Percentiles rank a stretch among this genome's conserved stretches.
Conservation (phyloP, 2,113 vertebrate genomes). For the Guaruba guarouba region DNA sequence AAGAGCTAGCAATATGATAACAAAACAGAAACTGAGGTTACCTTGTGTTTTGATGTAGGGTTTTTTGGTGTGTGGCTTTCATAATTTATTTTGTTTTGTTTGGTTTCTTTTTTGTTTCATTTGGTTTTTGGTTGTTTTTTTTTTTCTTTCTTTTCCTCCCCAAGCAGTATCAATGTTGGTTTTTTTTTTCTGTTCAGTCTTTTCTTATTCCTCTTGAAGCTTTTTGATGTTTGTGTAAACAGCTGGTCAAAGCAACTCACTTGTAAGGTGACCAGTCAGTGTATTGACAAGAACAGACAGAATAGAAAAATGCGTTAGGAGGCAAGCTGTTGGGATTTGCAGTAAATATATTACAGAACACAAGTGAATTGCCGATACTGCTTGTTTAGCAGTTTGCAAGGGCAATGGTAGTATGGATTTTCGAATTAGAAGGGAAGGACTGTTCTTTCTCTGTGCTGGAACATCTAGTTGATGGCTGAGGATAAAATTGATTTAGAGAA, state of each 20-base stretch:
- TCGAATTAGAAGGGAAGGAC: conserved; percentile 80
- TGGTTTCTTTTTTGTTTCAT: background rate
- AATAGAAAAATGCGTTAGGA: conserved; percentile 76
- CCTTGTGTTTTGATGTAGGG: background rate
- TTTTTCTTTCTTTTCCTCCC: background rate
- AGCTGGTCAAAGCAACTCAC: conserved; percentile 56
- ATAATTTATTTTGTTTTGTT: background rate
- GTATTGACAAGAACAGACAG: conserved; percentile 72
- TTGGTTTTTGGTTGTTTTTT: background rate
- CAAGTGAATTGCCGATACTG: conserved; percentile 84
- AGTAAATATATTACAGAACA: conserved; percentile 83
- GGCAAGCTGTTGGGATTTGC: conserved; percentile 73
- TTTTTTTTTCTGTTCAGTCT: background rate
- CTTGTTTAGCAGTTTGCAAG: conserved; percentile 86
- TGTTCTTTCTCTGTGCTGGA: conserved; percentile 76
- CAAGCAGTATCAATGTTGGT: background rate
- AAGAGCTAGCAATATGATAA: background rate
- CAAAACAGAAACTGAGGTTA: background rate
- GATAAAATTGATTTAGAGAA: conserved; percentile 79
- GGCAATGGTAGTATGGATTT: conserved; percentile 83
- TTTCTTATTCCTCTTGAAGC: background rate
- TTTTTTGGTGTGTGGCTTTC: background rate
- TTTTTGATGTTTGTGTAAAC: conserved; percentile 69
- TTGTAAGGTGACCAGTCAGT: conserved; percentile 70
- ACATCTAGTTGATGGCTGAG: conserved; percentile 75